These are phyloP conservation scores for Procambarus clarkii DNA, from an alignment of 1,140 invertebrate genomes.

Conservation along the genomic window DNA sequence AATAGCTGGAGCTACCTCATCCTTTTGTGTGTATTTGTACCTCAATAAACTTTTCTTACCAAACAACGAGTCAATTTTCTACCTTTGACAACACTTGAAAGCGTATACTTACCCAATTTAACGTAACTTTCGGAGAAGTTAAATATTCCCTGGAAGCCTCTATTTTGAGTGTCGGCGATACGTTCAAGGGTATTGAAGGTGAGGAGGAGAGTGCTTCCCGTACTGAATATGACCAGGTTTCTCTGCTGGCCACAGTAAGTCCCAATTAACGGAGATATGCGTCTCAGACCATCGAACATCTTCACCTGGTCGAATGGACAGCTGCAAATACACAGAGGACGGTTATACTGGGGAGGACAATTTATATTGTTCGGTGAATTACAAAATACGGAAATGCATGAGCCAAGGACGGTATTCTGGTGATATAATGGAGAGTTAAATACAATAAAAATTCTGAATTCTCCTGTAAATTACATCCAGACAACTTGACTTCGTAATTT, in stretches of 20 bases:
- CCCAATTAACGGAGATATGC: constrained; percentile 91
- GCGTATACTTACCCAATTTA: constrained; percentile 88
- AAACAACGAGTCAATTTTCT: background rate
- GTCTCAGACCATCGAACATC: constrained; percentile 94
- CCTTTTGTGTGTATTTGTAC: too few relatives aligned
- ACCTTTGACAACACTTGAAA: background rate
- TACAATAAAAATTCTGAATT: too few relatives aligned
- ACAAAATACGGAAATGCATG: too few relatives aligned
- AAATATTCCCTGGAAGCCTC: constrained; percentile 96
- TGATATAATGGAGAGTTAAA: too few relatives aligned
- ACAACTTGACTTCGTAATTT: too few relatives aligned
- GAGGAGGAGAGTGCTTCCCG: constrained; percentile 90
- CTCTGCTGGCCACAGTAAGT: constrained; percentile 98
- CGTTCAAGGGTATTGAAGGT: constrained; percentile 92
- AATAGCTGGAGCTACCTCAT: too few relatives aligned
- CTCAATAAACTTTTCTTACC: too few relatives aligned
- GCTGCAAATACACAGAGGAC: constrained; percentile 80
- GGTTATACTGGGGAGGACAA: too few relatives aligned
- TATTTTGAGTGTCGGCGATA: constrained; percentile 93
- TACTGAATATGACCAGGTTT: constrained; percentile 95
- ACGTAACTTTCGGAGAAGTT: constrained; percentile 98
- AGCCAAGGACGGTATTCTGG: too few relatives aligned
- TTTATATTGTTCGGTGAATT: too few relatives aligned
- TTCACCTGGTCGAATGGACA: constrained; percentile 99
- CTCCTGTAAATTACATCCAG: too few relatives aligned